Percentiles rank a stretch among this genome's conserved stretches.
Conservation (phyloP, 2,113 vertebrate species). For the Plestiodon gilberti region DNA sequence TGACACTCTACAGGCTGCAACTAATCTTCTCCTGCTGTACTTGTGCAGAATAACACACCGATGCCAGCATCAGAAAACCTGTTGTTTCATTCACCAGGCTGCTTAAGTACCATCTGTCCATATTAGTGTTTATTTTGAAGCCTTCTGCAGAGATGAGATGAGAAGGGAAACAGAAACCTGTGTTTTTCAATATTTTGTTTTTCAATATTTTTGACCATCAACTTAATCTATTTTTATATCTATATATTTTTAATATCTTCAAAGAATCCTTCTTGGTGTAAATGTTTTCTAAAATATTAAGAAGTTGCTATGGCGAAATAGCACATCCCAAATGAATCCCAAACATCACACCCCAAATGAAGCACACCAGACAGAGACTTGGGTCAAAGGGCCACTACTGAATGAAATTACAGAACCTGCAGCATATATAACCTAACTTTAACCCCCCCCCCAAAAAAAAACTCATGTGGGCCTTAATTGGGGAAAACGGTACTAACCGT, state of each 20-base stretch:
- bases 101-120: slow-evolving; percentile 20
- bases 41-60: not conserved
- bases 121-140: not conserved
- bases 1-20: not conserved
- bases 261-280: not conserved
- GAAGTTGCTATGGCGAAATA: too few species aligned
- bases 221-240: too few species aligned
- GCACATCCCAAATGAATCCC: too few species aligned
- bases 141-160: not conserved
- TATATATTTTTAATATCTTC: not conserved
- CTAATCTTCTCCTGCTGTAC: not conserved
- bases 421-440: too few species aligned
- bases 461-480: too few species aligned
- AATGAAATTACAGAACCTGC: too few species aligned
- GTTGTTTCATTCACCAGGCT: slow-evolving; percentile 12
- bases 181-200: slow-evolving; percentile 5
- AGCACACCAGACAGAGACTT: too few species aligned
- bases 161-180: not conserved
- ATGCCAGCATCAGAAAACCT: slow-evolving; percentile 16
- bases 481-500: too few species aligned
- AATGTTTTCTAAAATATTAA: not conserved
- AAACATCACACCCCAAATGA: too few species aligned
- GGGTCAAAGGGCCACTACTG: too few species aligned
- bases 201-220: slow-evolving; percentile 1
- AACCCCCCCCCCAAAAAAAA: too few species aligned